phyloP scores from a whole-genome alignment of 2,888 invertebrate species.

The Sisyra nigra region DNA sequence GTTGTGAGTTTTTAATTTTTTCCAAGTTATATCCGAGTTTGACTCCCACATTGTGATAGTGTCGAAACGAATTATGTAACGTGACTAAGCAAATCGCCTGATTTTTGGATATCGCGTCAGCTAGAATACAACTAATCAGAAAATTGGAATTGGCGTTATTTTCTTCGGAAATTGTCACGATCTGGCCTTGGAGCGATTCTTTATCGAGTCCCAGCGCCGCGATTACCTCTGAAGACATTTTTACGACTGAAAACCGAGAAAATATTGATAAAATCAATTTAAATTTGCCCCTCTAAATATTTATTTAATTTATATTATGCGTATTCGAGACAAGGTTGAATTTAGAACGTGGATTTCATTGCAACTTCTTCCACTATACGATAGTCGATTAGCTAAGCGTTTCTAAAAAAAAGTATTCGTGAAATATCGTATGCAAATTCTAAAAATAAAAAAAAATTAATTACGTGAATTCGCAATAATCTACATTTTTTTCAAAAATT shows the following conservation, averaged over 20 bases:
- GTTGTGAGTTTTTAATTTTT: slow-evolving; percentile 29
- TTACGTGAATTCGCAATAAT: no score
- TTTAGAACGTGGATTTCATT: no score
- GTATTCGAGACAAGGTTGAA: no score
- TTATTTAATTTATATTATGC: no score
- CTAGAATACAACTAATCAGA: slow-evolving; percentile 46
- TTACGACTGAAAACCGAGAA: slow-evolving; percentile 12
- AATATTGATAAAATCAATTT: background rate
- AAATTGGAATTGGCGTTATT: slow-evolving; percentile 58
- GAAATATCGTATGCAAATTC: no score
- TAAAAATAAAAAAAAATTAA: no score
- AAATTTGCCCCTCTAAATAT: no score
- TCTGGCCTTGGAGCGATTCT: slow-evolving; percentile 32
- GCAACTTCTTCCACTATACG: no score
- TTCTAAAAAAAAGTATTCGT: no score
- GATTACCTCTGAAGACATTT: slow-evolving; percentile 45
- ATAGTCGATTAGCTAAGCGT: no score
- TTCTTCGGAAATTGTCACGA: slow-evolving; percentile 51
- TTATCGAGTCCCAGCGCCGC: slow-evolving; percentile 47
- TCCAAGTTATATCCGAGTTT: slow-evolving; percentile 56
- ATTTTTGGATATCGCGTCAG: slow-evolving; percentile 41
- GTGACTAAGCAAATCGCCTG: slow-evolving; percentile 43
- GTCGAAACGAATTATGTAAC: slow-evolving; percentile 52
- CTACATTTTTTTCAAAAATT: no score
- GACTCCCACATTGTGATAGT: slow-evolving; percentile 58